Evolutionary conservation across 2,888 invertebrate species (phyloP).

Genomic region (Tanytarsus gracilentus): DNA sequence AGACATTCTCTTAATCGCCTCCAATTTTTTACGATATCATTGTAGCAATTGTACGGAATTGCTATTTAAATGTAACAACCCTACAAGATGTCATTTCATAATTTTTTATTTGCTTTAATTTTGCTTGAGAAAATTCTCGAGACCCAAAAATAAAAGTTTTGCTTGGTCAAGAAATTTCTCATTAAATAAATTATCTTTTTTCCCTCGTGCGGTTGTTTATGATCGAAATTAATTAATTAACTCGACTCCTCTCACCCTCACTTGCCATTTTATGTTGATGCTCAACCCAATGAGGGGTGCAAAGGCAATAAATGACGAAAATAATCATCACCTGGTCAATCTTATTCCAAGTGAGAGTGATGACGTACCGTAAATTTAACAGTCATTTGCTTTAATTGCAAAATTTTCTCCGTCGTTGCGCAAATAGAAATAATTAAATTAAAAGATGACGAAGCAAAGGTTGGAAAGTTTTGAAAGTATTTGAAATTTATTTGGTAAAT

Average conservation of each 20-base stretch:
- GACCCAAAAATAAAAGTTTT: neutral
- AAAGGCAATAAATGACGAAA: conserved; percentile 16
- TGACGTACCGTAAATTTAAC: conserved; percentile 15
- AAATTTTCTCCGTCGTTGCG: neutral
- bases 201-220: neutral
- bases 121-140: neutral
- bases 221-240: conserved; percentile 22
- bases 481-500: too few species aligned
- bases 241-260: neutral
- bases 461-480: too few species aligned
- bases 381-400: neutral
- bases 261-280: too few species aligned
- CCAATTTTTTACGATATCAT: conserved; percentile 15
- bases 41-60: conserved; percentile 18
- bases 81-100: neutral
- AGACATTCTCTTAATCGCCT: conserved; percentile 20
- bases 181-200: conserved; percentile 14
- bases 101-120: neutral
- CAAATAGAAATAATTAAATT: conserved; percentile 6
- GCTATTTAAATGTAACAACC: conserved; percentile 22
- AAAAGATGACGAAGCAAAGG: neutral
- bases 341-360: conserved; percentile 12
- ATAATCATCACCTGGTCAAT: conserved; percentile 27
- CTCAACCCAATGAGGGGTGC: neutral
- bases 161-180: neutral